Evolutionary conservation across 2,113 vertebrate genomes (phyloP).

Genomic region (Sardina pilchardus): DNA sequence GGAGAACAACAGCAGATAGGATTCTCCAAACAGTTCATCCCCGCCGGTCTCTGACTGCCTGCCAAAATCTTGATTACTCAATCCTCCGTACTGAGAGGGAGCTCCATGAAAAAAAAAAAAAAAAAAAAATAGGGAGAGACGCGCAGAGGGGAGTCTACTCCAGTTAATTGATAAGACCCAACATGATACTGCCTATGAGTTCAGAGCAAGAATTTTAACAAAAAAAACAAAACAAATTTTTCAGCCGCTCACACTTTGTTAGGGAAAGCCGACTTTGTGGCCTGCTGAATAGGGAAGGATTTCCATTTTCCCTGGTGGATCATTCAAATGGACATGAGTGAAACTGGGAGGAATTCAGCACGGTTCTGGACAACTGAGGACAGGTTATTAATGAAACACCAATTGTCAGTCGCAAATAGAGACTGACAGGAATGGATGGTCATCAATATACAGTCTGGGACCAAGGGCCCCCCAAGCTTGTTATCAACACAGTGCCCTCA

Average conservation of each 20-base stretch:
- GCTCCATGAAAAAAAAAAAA: conserved; percentile 15
- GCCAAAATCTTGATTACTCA: conserved; percentile 74
- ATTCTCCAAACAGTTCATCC: conserved; percentile 72
- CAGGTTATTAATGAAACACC: neutral
- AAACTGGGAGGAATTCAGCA: neutral
- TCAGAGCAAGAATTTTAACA: neutral
- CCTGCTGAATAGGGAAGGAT: neutral
- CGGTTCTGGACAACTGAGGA: neutral
- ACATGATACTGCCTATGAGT: conserved; percentile 10
- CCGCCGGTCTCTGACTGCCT: conserved; percentile 68
- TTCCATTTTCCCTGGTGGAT: neutral
- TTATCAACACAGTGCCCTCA: neutral
- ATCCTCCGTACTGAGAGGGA: conserved; percentile 53
- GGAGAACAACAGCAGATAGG: conserved; percentile 66
- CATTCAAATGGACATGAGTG: neutral
- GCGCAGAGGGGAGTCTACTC: conserved; percentile 27
- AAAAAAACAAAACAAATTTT: neutral
- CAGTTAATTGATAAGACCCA: conserved; percentile 27
- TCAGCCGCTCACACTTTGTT: neutral
- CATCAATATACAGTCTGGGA: neutral
- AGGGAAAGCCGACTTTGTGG: neutral
- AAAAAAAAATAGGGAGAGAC: conserved; percentile 15
- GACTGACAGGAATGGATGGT: neutral
- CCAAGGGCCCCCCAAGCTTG: neutral
- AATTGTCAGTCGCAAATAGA: neutral